Percentiles rank a stretch among this genome's conserved stretches.
Evolutionary conservation across 1,140 invertebrate species (phyloP).

Genomic region (Brachionus paranguensis): DNA sequence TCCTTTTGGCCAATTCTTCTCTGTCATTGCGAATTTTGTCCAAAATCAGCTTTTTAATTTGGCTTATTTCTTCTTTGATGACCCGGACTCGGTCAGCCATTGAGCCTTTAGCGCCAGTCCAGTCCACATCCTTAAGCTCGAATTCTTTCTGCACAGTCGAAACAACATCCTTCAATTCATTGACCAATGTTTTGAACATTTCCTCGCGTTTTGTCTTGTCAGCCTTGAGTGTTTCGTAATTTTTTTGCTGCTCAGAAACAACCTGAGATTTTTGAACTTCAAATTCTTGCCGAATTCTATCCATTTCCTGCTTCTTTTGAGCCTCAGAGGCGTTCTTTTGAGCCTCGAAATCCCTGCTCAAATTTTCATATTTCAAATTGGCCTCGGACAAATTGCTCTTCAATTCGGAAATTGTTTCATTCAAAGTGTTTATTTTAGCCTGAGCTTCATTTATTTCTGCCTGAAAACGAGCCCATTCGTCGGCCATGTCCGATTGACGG

Average conservation of each 20-base stretch:
- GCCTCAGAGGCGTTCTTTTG: neutral
- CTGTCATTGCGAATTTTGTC: neutral
- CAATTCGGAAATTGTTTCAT: neutral
- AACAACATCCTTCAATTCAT: constrained; percentile 28
- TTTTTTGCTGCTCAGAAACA: neutral
- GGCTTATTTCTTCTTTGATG: constrained; percentile 15
- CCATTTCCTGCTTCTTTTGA: neutral
- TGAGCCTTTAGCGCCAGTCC: neutral
- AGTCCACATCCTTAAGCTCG: constrained; percentile 27
- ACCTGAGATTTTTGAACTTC: neutral
- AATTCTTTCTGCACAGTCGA: constrained; percentile 3
- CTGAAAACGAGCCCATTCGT: constrained; percentile 6
- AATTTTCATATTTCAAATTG: neutral
- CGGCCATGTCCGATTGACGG: neutral
- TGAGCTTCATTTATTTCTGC: neutral
- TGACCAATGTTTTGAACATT: constrained; percentile 36
- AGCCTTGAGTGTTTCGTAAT: neutral
- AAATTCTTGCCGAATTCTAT: neutral
- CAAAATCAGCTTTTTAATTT: constrained; percentile 7
- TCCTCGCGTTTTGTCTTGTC: neutral
- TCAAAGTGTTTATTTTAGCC: neutral
- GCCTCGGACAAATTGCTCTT: neutral
- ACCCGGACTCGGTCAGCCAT: constrained; percentile 7
- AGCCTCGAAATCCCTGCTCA: neutral
- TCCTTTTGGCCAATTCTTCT: neutral